Evolutionary conservation across 1,140 invertebrate species (phyloP).

Genomic region (Musca domestica): DNA sequence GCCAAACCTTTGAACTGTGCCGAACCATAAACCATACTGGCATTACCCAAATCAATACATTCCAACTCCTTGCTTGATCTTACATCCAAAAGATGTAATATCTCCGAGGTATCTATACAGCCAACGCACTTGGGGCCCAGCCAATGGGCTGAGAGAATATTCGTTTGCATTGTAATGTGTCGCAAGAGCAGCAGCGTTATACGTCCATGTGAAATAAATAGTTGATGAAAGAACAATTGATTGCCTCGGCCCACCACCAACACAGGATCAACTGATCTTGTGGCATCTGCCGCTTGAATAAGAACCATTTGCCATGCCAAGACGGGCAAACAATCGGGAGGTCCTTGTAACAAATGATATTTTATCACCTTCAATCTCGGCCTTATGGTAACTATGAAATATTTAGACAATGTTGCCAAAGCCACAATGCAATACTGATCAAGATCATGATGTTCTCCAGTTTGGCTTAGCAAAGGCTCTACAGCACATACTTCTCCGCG

Average conservation of each 20-base stretch:
- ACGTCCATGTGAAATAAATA: conserved; percentile 46
- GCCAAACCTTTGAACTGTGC: conserved; percentile 90
- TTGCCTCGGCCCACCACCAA: conserved; percentile 81
- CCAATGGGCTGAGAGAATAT: conserved; percentile 78
- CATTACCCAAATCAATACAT: conserved; percentile 75
- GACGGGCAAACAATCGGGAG: conserved; percentile 74
- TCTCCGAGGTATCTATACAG: conserved; percentile 81
- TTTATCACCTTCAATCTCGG: conserved; percentile 64
- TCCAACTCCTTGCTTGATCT: conserved; percentile 82
- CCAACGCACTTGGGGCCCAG: conserved; percentile 83
- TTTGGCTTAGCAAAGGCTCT: conserved; percentile 75
- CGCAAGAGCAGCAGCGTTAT: conserved; percentile 58
- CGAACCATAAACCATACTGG: conserved; percentile 86
- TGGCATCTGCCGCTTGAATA: conserved; percentile 73
- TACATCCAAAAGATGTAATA: conserved; percentile 85
- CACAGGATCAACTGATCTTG: conserved; percentile 77
- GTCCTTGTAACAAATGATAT: conserved; percentile 58
- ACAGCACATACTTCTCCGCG: conserved; percentile 89
- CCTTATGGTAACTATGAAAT: conserved; percentile 81
- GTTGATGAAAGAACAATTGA: conserved; percentile 73
- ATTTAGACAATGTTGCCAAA: conserved; percentile 89
- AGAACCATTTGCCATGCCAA: conserved; percentile 90
- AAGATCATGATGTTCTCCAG: conserved; percentile 69
- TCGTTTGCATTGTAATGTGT: conserved; percentile 67
- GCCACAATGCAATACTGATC: conserved; percentile 79